Evolutionary conservation across 2,797 vertebrate species (phyloP).

Genomic region (Anguilla anguilla): DNA sequence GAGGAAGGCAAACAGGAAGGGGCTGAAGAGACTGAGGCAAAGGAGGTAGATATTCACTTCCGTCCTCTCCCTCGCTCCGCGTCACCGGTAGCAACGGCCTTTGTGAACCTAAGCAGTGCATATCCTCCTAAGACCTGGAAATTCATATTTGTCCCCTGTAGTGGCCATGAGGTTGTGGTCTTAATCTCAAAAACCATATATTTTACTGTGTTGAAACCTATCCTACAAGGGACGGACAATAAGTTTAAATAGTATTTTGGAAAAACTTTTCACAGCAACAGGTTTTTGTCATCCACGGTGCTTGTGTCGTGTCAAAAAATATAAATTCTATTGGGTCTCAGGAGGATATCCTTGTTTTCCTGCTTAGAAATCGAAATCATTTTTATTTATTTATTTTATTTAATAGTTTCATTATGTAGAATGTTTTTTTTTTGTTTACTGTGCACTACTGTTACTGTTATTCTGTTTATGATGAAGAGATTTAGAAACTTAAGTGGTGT

Average conservation of each 20-base stretch:
- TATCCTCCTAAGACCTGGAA: not conserved
- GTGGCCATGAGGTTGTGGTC: too few species aligned
- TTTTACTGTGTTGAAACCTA: too few species aligned
- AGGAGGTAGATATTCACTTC: constrained; percentile 59
- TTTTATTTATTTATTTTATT: not conserved
- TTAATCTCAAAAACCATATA: too few species aligned
- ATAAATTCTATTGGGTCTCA: too few species aligned
- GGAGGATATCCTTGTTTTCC: not conserved
- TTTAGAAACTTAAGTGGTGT: not conserved
- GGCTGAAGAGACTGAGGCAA: constrained; percentile 47
- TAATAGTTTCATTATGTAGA: not conserved
- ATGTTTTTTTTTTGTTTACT: not conserved
- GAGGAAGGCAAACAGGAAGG: constrained; percentile 51
- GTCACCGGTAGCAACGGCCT: not conserved
- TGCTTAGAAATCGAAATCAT: not conserved
- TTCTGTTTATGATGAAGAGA: not conserved
- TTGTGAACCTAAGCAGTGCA: not conserved
- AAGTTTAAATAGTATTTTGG: too few species aligned
- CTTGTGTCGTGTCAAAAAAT: too few species aligned
- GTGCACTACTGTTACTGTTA: not conserved
- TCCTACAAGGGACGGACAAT: too few species aligned
- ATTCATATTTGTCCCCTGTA: too few species aligned
- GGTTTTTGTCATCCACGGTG: too few species aligned
- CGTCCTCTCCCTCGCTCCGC: not conserved
- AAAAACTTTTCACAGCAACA: too few species aligned